phyloP scores from a whole-genome alignment of 1,140 invertebrate genomes.

The Drosophila arawakana region DNA sequence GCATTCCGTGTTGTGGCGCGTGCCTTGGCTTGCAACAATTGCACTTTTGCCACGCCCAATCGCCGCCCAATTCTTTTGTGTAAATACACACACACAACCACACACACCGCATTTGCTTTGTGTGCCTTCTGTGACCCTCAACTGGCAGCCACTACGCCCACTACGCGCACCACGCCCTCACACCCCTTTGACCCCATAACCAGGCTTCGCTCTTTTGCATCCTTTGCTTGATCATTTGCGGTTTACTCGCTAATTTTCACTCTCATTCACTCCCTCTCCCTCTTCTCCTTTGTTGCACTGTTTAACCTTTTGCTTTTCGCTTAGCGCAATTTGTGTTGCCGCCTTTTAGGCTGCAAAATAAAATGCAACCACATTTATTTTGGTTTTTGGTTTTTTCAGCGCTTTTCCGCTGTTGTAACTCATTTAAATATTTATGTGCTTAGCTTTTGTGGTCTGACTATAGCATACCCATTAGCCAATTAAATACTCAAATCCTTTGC shows the following conservation, averaged over 20 bases:
- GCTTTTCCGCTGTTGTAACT: neutral
- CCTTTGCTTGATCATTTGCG: slow-evolving; percentile 24
- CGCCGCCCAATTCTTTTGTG: slow-evolving; percentile 25
- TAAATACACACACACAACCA: neutral
- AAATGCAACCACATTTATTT: neutral
- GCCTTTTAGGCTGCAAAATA: slow-evolving; percentile 19
- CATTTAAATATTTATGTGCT: neutral
- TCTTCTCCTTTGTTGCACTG: slow-evolving; percentile 10
- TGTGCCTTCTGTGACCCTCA: neutral
- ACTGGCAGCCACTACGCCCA: neutral
- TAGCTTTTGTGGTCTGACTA: neutral
- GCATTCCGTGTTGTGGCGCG: slow-evolving; percentile 24
- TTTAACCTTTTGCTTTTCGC: slow-evolving; percentile 2
- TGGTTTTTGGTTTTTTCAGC: neutral
- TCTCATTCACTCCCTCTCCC: neutral
- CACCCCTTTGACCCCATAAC: neutral
- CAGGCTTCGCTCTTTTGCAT: neutral
- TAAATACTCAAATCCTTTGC: too few relatives aligned
- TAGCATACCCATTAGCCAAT: too few relatives aligned
- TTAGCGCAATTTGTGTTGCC: slow-evolving; percentile 14
- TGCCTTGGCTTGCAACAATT: slow-evolving; percentile 62
- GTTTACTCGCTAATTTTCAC: neutral
- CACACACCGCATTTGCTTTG: slow-evolving; percentile 54
- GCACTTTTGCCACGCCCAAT: slow-evolving; percentile 53
- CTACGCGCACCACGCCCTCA: too few relatives aligned